These are phyloP conservation scores for Engraulis encrasicolus DNA, from an alignment of 2,113 vertebrate species.

Conservation along the genomic window DNA sequence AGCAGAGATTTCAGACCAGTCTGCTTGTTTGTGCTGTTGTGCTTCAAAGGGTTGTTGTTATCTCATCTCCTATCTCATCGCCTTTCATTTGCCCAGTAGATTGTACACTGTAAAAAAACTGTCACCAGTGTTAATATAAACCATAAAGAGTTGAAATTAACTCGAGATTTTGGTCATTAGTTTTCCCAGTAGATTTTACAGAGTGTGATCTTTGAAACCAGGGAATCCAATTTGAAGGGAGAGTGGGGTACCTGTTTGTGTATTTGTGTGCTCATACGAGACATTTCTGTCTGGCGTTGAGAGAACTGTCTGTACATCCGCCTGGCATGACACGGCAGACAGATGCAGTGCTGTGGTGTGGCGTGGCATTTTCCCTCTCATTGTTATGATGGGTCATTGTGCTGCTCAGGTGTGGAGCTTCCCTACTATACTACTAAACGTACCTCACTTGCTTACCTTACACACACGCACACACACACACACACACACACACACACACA, in stretches of 20 bases:
- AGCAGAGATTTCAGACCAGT: neutral
- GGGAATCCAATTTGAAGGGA: neutral
- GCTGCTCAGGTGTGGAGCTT: constrained; percentile 23
- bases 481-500: too few species aligned
- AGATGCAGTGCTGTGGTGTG: neutral
- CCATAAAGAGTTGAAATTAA: too few species aligned
- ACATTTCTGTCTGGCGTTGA: neutral
- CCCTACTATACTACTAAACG: neutral
- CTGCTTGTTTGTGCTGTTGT: neutral
- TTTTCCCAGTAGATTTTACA: neutral
- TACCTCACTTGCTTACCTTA: too few species aligned
- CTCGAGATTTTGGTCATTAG: too few species aligned
- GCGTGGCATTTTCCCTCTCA: neutral
- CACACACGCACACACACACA: too few species aligned
- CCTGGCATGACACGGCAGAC: constrained; percentile 21
- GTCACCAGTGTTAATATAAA: too few species aligned
- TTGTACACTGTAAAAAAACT: too few species aligned
- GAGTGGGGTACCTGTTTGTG: constrained; percentile 1
- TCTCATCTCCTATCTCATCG: neutral
- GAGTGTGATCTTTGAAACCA: neutral
- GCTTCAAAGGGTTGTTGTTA: neutral
- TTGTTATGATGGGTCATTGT: neutral
- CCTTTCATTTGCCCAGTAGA: neutral
- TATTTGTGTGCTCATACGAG: neutral
- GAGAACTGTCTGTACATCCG: neutral